Conservation (phyloP, 2,797 vertebrate genomes). For the Ibycter americanus region DNA sequence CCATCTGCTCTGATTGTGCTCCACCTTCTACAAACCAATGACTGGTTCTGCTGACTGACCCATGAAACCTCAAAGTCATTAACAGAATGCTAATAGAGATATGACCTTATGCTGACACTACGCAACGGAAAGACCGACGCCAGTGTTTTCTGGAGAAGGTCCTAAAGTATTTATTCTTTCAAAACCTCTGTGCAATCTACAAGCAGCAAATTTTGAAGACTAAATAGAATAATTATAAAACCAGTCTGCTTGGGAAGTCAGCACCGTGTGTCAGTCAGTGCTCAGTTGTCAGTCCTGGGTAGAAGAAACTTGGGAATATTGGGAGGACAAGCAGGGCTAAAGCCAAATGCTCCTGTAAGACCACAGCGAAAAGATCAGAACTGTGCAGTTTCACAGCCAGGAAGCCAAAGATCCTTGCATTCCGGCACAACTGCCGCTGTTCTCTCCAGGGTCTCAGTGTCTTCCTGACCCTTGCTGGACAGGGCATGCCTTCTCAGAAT, state of each 20-base stretch:
- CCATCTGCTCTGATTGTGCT: not conserved
- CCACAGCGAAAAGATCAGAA: not conserved
- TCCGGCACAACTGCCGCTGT: not conserved
- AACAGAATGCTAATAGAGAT: not conserved
- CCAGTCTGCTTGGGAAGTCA: not conserved
- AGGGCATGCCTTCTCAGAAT: not conserved
- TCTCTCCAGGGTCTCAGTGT: not conserved
- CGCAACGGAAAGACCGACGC: not conserved
- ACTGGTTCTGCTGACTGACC: not conserved
- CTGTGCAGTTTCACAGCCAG: not conserved
- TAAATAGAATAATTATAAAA: not conserved
- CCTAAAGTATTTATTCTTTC: not conserved
- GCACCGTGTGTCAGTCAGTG: no score
- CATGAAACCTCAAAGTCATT: not conserved
- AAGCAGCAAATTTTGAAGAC: not conserved
- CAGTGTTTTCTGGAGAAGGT: not conserved
- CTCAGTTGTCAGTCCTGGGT: not conserved
- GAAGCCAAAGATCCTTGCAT: not conserved
- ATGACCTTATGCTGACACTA: not conserved
- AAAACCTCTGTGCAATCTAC: not conserved
- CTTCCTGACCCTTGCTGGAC: not conserved
- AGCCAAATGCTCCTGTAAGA: not conserved
- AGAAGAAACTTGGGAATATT: not conserved
- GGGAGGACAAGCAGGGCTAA: not conserved
- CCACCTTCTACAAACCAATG: not conserved